phyloP scores from a whole-genome alignment of 1,140 invertebrate genomes.

The Saxidomus purpurata region DNA sequence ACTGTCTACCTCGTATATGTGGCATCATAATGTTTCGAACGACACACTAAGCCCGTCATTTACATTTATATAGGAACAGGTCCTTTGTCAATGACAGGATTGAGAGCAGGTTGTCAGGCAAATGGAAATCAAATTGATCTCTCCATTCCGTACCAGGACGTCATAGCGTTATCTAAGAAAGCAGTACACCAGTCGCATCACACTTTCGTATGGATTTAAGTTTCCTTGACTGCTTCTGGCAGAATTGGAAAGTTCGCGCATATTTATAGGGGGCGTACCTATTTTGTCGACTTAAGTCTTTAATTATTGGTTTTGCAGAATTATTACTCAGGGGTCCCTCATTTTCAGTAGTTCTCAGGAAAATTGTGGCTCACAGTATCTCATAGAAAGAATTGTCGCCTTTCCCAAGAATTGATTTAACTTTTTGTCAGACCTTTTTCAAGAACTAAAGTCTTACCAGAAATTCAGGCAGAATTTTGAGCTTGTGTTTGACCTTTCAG shows the following conservation, averaged over 20 bases:
- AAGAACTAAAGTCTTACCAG: no score
- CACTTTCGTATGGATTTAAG: background rate
- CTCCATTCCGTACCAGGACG: background rate
- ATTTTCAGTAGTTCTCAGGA: no score
- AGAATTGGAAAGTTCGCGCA: no score
- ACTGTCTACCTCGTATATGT: background rate
- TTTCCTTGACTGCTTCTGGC: no score
- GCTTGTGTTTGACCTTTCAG: no score
- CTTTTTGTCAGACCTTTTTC: no score
- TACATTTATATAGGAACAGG: slow-evolving; percentile 47
- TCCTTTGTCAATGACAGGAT: slow-evolving; percentile 25
- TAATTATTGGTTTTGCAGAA: no score
- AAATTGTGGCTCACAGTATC: no score
- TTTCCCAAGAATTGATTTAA: background rate
- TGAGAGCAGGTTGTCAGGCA: background rate
- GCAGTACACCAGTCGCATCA: background rate
- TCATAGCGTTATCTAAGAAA: background rate
- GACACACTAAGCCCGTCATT: slow-evolving; percentile 30
- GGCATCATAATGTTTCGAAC: background rate
- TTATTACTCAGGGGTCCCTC: no score
- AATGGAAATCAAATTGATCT: slow-evolving; percentile 21
- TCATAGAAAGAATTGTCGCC: background rate
- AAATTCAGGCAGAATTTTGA: no score
- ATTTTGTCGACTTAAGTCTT: no score
- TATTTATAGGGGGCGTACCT: no score